phyloP scores from a whole-genome alignment of 1,140 invertebrate genomes.

The Ceratosolen solmsi region DNA sequence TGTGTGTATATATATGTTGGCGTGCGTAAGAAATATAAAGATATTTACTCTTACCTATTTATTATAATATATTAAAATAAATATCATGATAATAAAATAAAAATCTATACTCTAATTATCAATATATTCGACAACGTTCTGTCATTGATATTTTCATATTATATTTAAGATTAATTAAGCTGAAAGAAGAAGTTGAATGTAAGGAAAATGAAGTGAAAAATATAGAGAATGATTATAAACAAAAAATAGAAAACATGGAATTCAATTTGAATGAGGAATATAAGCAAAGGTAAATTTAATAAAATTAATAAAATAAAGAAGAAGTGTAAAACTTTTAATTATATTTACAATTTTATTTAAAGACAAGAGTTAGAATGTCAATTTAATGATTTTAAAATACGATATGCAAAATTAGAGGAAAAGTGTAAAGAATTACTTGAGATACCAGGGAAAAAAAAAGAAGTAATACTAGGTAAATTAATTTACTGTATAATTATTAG shows the following conservation, averaged over 20 bases:
- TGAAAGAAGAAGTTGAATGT: constrained; percentile 53
- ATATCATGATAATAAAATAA: too few relatives aligned
- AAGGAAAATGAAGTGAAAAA: constrained; percentile 54
- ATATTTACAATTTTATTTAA: too few relatives aligned
- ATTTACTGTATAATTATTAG: neutral
- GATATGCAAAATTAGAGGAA: constrained; percentile 54
- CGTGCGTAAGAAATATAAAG: too few relatives aligned
- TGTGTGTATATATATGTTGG: too few relatives aligned
- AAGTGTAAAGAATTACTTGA: constrained; percentile 59
- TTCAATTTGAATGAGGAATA: constrained; percentile 34
- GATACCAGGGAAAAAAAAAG: constrained; percentile 53
- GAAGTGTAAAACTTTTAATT: too few relatives aligned
- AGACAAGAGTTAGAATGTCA: constrained; percentile 51
- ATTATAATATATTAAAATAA: too few relatives aligned
- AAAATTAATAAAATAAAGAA: neutral
- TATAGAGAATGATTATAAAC: constrained; percentile 52
- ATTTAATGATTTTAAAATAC: constrained; percentile 51
- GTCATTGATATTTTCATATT: neutral
- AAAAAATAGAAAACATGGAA: constrained; percentile 46
- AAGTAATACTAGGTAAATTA: constrained; percentile 52
- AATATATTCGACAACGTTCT: neutral
- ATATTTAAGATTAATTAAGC: constrained; percentile 54
- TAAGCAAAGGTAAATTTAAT: neutral
- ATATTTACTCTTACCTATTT: too few relatives aligned
- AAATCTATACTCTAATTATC: too few relatives aligned